Evolutionary conservation across 2,797 vertebrate genomes (phyloP).

Genomic region (Chelon labrosus): DNA sequence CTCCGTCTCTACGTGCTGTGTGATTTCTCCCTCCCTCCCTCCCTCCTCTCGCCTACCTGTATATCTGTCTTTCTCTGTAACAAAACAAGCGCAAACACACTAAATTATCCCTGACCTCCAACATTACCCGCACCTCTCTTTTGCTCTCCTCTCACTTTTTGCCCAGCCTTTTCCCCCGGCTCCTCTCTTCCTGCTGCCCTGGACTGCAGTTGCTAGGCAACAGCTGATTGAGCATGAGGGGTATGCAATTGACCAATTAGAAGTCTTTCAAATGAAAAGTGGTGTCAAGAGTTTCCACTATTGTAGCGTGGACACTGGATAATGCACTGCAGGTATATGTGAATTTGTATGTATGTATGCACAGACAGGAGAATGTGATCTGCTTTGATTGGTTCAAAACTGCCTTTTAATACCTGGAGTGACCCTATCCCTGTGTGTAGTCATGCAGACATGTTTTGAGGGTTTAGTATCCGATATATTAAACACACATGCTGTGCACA

Average conservation of each 20-base stretch:
- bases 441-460: neutral
- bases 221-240: constrained; percentile 82
- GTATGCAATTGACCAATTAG: constrained; percentile 84
- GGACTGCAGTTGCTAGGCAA: constrained; percentile 83
- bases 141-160: constrained; percentile 55
- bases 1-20: constrained; percentile 30
- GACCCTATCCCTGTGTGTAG: no score
- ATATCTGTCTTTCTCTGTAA: constrained; percentile 1
- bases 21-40: constrained; percentile 38
- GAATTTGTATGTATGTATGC: neutral
- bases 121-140: constrained; percentile 41
- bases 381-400: neutral
- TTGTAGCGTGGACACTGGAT: constrained; percentile 24
- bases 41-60: constrained; percentile 10
- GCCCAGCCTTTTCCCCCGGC: neutral
- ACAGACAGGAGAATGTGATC: neutral
- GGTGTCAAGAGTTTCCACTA: constrained; percentile 70
- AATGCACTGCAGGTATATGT: neutral
- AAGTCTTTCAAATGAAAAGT: constrained; percentile 80
- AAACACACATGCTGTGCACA: constrained; percentile 5
- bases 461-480: neutral
- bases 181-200: constrained; percentile 45
- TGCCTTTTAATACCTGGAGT: neutral
- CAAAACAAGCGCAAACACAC: constrained; percentile 47
- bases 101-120: constrained; percentile 56